Evolutionary conservation across 2,888 invertebrate genomes (phyloP).

Genomic region (Leptinotarsa haldemani): DNA sequence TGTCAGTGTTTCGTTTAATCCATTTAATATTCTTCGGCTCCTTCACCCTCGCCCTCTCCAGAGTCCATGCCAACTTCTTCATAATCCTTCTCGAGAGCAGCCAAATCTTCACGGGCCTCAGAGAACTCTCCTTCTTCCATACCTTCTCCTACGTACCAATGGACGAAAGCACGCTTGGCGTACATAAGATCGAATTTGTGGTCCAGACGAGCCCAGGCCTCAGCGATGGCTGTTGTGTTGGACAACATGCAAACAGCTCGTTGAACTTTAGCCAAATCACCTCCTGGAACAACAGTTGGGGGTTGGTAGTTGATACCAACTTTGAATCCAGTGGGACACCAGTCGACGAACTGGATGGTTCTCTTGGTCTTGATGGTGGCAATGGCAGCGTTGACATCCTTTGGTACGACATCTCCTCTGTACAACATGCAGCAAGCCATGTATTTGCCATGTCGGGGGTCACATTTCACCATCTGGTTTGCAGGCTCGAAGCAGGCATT

Average conservation of each 20-base stretch:
- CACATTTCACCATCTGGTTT: slow-evolving; percentile 96
- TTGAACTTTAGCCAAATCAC: slow-evolving; percentile 94
- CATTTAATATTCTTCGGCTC: slow-evolving; percentile 81
- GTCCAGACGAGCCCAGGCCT: slow-evolving; percentile 96
- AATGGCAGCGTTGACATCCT: slow-evolving; percentile 96
- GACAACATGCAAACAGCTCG: slow-evolving; percentile 99
- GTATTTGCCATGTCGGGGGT: slow-evolving; percentile 92
- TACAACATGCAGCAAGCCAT: slow-evolving; percentile 97
- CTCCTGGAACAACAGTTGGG: slow-evolving; percentile 94
- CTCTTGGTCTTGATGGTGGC: slow-evolving; percentile 96
- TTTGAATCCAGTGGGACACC: slow-evolving; percentile 87
- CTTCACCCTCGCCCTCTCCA: slow-evolving; percentile 83
- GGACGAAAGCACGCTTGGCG: slow-evolving; percentile 95
- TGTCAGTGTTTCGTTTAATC: not conserved
- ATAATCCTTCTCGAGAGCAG: slow-evolving; percentile 87
- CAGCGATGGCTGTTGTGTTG: slow-evolving; percentile 95
- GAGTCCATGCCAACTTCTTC: slow-evolving; percentile 91
- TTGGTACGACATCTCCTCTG: slow-evolving; percentile 79
- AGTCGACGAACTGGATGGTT: slow-evolving; percentile 92
- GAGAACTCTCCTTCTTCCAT: slow-evolving; percentile 91
- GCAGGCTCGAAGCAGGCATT: slow-evolving; percentile 96
- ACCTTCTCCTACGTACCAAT: slow-evolving; percentile 92
- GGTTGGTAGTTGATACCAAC: slow-evolving; percentile 95
- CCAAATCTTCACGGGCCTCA: slow-evolving; percentile 86
- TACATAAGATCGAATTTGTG: slow-evolving; percentile 98